These are phyloP conservation scores for Lampropteryx suffumata DNA, from an alignment of 2,888 invertebrate genomes.

Conservation along the genomic window DNA sequence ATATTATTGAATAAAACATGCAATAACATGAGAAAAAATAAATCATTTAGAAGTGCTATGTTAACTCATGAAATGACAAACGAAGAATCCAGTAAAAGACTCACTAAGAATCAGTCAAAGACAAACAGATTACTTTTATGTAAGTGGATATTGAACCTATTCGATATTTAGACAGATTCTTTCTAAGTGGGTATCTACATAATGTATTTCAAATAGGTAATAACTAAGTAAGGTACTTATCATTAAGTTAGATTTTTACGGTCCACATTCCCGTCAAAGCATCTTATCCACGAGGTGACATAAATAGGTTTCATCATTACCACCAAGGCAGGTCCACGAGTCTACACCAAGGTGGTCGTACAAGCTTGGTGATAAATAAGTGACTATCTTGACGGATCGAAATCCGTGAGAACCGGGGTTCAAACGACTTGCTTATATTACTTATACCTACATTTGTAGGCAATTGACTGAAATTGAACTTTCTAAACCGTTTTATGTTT, in stretches of 20 bases:
- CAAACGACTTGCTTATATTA: slow-evolving; percentile 35
- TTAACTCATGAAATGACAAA: too few species aligned
- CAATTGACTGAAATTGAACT: slow-evolving; percentile 4
- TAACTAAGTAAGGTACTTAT: background rate
- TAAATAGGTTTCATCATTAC: slow-evolving; percentile 13
- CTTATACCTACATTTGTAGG: slow-evolving; percentile 25
- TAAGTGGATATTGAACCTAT: too few species aligned
- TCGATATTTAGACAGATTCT: background rate
- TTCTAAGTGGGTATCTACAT: background rate
- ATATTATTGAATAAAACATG: too few species aligned
- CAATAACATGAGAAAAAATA: too few species aligned
- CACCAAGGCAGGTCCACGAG: slow-evolving; percentile 3
- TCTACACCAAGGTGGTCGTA: slow-evolving; percentile 28
- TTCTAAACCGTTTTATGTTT: slow-evolving; percentile 2
- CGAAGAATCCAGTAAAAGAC: too few species aligned
- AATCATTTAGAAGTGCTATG: too few species aligned
- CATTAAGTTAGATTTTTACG: slow-evolving; percentile 21
- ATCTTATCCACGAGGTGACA: slow-evolving; percentile 13
- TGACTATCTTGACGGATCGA: slow-evolving; percentile 54
- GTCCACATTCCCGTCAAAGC: slow-evolving; percentile 4
- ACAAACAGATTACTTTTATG: too few species aligned
- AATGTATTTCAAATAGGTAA: slow-evolving; percentile 4
- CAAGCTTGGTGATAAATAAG: slow-evolving; percentile 56
- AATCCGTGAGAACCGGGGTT: slow-evolving; percentile 50
- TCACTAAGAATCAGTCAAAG: too few species aligned